Evolutionary conservation across 2,888 invertebrate species (phyloP), one percentile per base, ranked within the genome.

Genomic region (Apodemia zela): DNA sequence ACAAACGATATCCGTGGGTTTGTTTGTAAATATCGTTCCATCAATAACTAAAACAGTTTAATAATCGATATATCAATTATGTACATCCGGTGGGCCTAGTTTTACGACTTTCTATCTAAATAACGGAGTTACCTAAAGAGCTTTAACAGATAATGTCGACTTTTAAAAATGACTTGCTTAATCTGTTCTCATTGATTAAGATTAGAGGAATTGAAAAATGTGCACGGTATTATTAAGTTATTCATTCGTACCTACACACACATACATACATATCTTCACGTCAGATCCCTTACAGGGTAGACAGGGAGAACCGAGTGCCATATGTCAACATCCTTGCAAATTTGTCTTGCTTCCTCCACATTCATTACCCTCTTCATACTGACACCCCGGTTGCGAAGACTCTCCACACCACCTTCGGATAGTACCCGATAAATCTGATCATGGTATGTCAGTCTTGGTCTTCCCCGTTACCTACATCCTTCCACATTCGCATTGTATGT

Each of bases 51-150:
- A 29, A 57, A 57, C 29, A 29, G 25, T 57, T 57, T 57, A 13
- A 57, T 29, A 25, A 25, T 29, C 49, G 58, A 49, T 63, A 59
- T 35, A 63, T 63, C 59, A 62, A 62, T 62, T 57, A 59, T 49
- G 29, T 45, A 59, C 47, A 47, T 59, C 63, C 63, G 59, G 29
- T 18, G 57, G 8, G 58, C 58, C 62, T 29, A 45, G 54, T 45
- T 57, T 57, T 57, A 57, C 57, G 59, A 63, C 63, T 63, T 63
- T 63, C 63, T 63, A 59, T 29, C 57, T 58, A 58, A 57, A 62
- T 58, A 63, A 47, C 59, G 59, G 47, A 59, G 45, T 49, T 59
- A 33, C 29, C 54, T 38, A 51, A 38, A 57, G 25, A 25, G 29
- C 62, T 35, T 60, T 42, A 5, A n/a, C 47, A 49, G 63, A 59